Conservation (phyloP, 1,140 invertebrate species). For the Aphaenogaster floridana region DNA sequence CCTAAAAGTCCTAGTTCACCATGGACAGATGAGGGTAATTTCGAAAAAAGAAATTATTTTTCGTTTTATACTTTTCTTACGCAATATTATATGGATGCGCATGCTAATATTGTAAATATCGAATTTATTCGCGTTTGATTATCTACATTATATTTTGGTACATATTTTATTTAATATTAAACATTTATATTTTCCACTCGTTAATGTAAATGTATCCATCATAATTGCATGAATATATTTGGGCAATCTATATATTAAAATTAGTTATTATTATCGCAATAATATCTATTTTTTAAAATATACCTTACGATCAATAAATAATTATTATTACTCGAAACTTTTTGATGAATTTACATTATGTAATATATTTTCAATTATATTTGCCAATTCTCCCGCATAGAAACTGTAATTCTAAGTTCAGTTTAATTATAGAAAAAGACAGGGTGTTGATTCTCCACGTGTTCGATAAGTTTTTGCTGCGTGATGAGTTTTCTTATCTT, state of each 20-base stretch:
- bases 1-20: conserved; percentile 53
- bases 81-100: not conserved
- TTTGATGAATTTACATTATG: not conserved
- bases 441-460: not conserved
- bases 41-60: not conserved
- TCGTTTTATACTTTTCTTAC: not conserved
- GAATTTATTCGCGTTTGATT: not conserved
- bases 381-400: not conserved
- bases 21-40: conserved; percentile 44
- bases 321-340: not conserved
- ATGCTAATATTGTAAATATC: not conserved
- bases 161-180: not conserved
- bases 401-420: not conserved
- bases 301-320: not conserved
- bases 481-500: conserved; percentile 42
- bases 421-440: conserved; percentile 33
- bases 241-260: not conserved
- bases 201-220: not conserved
- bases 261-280: not conserved
- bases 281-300: not conserved
- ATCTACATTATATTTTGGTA: not conserved
- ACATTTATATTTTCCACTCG: not conserved
- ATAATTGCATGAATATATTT: not conserved
- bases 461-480: conserved; percentile 30
- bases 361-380: not conserved